These are phyloP conservation scores for Pogona vitticeps DNA, from an alignment of 2,113 vertebrate genomes.

Conservation along the genomic window DNA sequence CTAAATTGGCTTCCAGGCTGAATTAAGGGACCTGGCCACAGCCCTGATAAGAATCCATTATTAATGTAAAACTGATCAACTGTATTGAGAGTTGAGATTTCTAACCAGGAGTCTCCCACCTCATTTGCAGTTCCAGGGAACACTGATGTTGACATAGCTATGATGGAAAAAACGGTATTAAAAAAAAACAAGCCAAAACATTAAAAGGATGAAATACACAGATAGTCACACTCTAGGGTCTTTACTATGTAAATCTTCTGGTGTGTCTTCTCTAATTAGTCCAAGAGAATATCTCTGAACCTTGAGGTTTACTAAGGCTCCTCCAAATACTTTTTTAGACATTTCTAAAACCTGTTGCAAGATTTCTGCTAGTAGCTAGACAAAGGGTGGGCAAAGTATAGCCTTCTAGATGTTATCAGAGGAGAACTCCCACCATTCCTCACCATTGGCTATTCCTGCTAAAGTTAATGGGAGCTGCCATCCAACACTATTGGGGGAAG, in stretches of 20 bases:
- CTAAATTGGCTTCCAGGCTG: too few relatives aligned
- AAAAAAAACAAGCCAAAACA: not conserved
- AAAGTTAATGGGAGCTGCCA: too few relatives aligned
- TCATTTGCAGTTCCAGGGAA: not conserved
- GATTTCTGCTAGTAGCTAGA: constrained; percentile 15
- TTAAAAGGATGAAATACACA: not conserved
- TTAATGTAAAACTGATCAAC: not conserved
- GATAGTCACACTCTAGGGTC: not conserved
- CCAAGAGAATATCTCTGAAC: not conserved
- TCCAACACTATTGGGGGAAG: too few relatives aligned
- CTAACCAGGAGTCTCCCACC: not conserved
- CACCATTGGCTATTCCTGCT: too few relatives aligned
- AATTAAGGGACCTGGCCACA: too few relatives aligned
- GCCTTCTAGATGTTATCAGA: too few relatives aligned
- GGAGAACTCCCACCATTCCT: too few relatives aligned
- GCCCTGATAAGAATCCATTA: not conserved
- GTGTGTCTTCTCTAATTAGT: not conserved
- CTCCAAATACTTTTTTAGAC: not conserved
- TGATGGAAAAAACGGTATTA: not conserved
- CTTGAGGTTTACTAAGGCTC: not conserved
- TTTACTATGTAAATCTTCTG: not conserved
- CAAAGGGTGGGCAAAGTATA: not conserved
- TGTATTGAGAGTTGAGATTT: not conserved
- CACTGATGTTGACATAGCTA: not conserved
- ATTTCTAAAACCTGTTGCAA: not conserved